phyloP scores from a whole-genome alignment of 2,888 invertebrate genomes.

The Nesidiocoris tenuis region DNA sequence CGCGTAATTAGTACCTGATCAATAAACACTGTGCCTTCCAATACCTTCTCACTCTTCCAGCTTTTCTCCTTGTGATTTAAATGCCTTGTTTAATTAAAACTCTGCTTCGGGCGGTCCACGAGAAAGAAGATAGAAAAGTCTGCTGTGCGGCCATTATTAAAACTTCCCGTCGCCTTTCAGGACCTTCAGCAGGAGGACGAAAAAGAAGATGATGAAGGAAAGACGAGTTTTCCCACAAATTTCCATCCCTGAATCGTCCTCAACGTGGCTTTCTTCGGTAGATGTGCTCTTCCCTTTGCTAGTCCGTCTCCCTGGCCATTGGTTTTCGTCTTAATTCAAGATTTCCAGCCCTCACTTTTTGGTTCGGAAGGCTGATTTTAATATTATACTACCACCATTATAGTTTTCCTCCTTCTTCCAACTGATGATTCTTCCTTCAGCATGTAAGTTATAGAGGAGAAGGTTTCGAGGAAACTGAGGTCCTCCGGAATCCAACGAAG shows the following conservation, averaged over 20 bases:
- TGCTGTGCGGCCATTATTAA: constrained; percentile 11
- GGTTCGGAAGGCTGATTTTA: not conserved
- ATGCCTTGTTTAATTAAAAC: constrained; percentile 40
- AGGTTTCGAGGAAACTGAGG: too few species aligned
- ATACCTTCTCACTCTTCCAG: constrained; percentile 33
- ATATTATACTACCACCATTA: not conserved
- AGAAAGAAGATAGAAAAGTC: not conserved
- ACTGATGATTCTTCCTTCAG: not conserved
- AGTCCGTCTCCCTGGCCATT: not conserved
- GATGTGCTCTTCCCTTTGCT: not conserved
- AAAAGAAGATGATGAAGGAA: not conserved
- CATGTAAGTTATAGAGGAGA: not conserved
- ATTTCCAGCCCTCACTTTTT: not conserved
- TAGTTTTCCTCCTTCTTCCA: not conserved
- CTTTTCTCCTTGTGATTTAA: constrained; percentile 35
- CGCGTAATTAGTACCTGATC: constrained; percentile 38
- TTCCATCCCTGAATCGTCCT: not conserved
- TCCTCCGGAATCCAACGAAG: too few species aligned
- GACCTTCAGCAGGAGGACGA: constrained; percentile 10
- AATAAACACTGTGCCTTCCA: constrained; percentile 35
- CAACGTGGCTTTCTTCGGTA: too few species aligned
- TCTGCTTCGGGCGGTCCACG: constrained; percentile 4
- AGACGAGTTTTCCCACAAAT: not conserved
- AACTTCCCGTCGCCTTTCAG: constrained; percentile 15
- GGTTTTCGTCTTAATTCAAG: not conserved